phyloP scores from a whole-genome alignment of 2,888 invertebrate genomes.

The Phania funesta region DNA sequence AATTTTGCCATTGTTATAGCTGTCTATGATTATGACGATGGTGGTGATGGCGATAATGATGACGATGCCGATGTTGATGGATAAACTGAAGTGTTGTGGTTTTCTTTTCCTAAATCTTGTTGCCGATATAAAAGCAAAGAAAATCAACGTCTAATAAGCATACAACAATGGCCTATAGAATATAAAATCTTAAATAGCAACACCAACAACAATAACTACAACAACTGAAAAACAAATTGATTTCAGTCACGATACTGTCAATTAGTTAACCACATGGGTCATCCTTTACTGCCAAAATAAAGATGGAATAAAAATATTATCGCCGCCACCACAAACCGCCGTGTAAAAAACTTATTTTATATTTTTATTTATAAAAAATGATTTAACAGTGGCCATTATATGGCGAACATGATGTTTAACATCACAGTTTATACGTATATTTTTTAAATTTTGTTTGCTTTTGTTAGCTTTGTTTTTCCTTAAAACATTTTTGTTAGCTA shows the following conservation, averaged over 20 bases:
- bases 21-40: constrained; percentile 35
- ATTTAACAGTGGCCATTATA: constrained; percentile 63
- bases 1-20: constrained; percentile 42
- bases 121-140: constrained; percentile 16
- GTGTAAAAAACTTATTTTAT: neutral
- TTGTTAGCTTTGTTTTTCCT: constrained; percentile 10
- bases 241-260: constrained; percentile 80
- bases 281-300: constrained; percentile 65
- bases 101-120: constrained; percentile 49
- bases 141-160: constrained; percentile 47
- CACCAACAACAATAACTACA: constrained; percentile 42
- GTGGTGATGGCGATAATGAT: constrained; percentile 18
- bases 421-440: constrained; percentile 13
- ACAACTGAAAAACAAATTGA: constrained; percentile 76
- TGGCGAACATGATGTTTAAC: constrained; percentile 49
- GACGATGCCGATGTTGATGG: constrained; percentile 33
- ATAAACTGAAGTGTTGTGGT: constrained; percentile 41
- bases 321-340: constrained; percentile 16
- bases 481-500: neutral
- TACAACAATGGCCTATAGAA: constrained; percentile 45
- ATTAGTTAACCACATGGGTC: constrained; percentile 78
- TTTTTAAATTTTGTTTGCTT: constrained; percentile 26
- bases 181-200: constrained; percentile 52
- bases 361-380: constrained; percentile 19
- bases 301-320: neutral